Evolutionary conservation across 2,888 invertebrate genomes (phyloP).

Genomic region (Trissonchulus latispiculum): DNA sequence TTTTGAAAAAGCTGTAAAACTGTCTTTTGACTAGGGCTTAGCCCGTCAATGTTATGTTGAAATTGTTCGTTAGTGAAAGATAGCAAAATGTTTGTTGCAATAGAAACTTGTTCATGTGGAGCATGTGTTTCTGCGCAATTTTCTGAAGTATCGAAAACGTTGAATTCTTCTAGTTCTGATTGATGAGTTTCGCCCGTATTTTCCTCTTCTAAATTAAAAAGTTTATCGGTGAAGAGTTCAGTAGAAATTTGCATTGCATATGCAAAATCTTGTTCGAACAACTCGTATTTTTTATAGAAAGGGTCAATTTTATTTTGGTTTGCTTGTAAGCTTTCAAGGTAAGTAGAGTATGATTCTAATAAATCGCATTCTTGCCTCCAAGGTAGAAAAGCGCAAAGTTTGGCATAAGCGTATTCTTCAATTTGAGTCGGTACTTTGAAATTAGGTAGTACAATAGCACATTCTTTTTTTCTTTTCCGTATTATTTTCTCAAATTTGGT

Average conservation of each 20-base stretch:
- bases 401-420: background rate
- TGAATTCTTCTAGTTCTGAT: too few species aligned
- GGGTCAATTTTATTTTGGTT: background rate
- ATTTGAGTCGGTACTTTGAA: background rate
- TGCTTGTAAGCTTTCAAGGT: background rate
- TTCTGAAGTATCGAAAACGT: background rate
- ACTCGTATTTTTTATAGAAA: background rate
- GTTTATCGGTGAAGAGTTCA: background rate
- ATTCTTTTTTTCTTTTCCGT: background rate
- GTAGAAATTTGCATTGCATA: background rate
- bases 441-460: background rate
- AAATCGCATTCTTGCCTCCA: background rate
- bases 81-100: background rate
- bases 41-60: background rate
- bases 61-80: background rate
- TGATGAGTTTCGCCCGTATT: too few species aligned
- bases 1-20: background rate
- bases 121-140: background rate
- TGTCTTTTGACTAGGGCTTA: background rate
- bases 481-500: background rate
- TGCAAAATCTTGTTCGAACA: background rate
- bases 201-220: too few species aligned
- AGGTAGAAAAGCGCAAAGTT: background rate
- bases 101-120: too few species aligned
- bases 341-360: background rate